phyloP scores from a whole-genome alignment of 2,888 invertebrate species.

The Podotricha telesiphe region DNA sequence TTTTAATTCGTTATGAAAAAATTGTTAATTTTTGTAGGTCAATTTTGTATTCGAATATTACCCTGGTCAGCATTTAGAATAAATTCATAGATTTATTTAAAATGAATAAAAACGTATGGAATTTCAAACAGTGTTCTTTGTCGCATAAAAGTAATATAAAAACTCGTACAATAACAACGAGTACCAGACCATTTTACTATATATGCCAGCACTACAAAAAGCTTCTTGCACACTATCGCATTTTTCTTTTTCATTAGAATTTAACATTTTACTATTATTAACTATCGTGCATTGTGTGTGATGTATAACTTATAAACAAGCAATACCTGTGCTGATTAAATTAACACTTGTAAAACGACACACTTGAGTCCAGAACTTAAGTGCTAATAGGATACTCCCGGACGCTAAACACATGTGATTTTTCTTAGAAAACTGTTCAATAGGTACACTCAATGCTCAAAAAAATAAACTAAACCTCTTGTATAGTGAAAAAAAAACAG shows the following conservation, averaged over 20 bases:
- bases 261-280: neutral
- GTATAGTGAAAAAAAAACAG: too few relatives aligned
- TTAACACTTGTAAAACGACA: slow-evolving; percentile 51
- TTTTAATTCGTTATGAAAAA: neutral
- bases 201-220: slow-evolving; percentile 13
- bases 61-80: neutral
- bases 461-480: neutral
- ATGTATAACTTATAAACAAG: neutral
- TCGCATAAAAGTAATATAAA: slow-evolving; percentile 33
- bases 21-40: neutral
- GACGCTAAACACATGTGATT: slow-evolving; percentile 10
- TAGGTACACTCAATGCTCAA: neutral
- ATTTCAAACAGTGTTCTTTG: slow-evolving; percentile 24
- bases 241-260: neutral
- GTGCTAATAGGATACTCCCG: slow-evolving; percentile 35
- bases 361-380: slow-evolving; percentile 14
- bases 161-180: slow-evolving; percentile 38
- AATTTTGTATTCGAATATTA: neutral
- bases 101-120: neutral
- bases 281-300: neutral
- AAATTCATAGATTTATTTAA: neutral
- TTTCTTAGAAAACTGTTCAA: slow-evolving; percentile 17
- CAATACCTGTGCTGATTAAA: slow-evolving; percentile 32
- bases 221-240: neutral
- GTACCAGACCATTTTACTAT: slow-evolving; percentile 30